A percentile compares a stretch with the other conserved stretches of the same genome.
Evolutionary conservation across 2,113 vertebrate species (phyloP).

Genomic region (Seriola quinqueradiata): DNA sequence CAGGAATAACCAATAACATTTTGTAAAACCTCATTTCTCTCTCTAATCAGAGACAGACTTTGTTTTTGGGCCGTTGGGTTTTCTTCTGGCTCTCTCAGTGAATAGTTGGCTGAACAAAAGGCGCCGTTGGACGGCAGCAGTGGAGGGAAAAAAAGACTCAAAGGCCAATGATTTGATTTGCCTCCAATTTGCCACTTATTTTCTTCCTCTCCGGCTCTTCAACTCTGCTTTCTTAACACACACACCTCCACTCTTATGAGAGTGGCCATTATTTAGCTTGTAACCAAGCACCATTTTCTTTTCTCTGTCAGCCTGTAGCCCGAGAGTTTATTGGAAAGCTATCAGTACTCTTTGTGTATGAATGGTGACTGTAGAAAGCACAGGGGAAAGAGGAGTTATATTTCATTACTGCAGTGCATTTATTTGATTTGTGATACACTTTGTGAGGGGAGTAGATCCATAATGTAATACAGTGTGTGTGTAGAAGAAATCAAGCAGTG

Average conservation of each 20-base stretch:
- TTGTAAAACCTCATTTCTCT: slow-evolving; percentile 68
- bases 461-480: neutral
- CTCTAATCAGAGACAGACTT: slow-evolving; percentile 70
- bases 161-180: slow-evolving; percentile 73
- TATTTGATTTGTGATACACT: slow-evolving; percentile 52
- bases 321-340: slow-evolving; percentile 56
- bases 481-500: slow-evolving; percentile 12
- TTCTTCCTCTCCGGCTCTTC: slow-evolving; percentile 48
- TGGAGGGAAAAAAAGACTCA: slow-evolving; percentile 32
- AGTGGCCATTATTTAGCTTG: slow-evolving; percentile 64
- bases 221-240: slow-evolving; percentile 51
- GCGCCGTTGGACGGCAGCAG: slow-evolving; percentile 34
- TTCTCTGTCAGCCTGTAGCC: slow-evolving; percentile 33
- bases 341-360: slow-evolving; percentile 44
- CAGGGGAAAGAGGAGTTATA: slow-evolving; percentile 34
- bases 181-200: slow-evolving; percentile 74
- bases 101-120: slow-evolving; percentile 54
- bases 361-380: slow-evolving; percentile 23
- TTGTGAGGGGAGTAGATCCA: slow-evolving; percentile 16
- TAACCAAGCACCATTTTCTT: slow-evolving; percentile 48
- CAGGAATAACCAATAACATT: slow-evolving; percentile 70
- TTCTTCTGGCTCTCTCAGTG: slow-evolving; percentile 50
- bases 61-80: slow-evolving; percentile 55
- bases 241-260: slow-evolving; percentile 48
- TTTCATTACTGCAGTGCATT: slow-evolving; percentile 54